These are phyloP conservation scores for Piaya cayana DNA, from an alignment of 2,113 vertebrate genomes.

Conservation along the genomic window DNA sequence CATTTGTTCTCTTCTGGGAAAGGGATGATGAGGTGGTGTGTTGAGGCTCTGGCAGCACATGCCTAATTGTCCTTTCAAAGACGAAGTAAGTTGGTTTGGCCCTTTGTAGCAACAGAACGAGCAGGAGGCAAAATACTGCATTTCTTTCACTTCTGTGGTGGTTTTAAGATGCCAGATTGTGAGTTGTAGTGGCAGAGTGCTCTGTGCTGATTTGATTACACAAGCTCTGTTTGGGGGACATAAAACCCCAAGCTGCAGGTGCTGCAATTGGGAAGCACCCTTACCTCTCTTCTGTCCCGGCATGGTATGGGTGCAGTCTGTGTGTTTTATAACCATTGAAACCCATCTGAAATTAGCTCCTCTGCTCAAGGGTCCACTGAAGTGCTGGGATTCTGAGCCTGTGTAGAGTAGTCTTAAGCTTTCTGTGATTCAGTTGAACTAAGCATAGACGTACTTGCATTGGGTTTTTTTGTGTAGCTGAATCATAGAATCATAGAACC, in stretches of 20 bases:
- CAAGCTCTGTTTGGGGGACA: neutral
- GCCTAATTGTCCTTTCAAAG: neutral
- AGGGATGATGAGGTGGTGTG: neutral
- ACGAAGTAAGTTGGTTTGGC: neutral
- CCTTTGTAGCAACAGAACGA: neutral
- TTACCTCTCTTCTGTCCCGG: neutral
- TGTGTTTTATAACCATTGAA: neutral
- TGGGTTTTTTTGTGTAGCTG: neutral
- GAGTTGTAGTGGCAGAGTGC: neutral
- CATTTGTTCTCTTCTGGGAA: neutral
- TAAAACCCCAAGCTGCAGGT: accelerated
- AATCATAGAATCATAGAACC: too few relatives aligned
- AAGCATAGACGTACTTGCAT: neutral
- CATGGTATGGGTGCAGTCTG: neutral
- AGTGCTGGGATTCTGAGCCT: neutral
- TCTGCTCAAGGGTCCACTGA: neutral
- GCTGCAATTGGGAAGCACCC: neutral
- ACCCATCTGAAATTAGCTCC: neutral
- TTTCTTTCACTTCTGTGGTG: neutral
- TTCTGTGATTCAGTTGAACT: neutral
- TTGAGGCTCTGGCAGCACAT: neutral
- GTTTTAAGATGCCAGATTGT: neutral
- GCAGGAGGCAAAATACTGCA: neutral
- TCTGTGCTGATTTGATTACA: neutral
- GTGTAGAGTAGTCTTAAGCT: neutral